Base-by-base conservation (phyloP, 2,888 invertebrate genomes). In the Drosophila flavopinicola region DNA sequence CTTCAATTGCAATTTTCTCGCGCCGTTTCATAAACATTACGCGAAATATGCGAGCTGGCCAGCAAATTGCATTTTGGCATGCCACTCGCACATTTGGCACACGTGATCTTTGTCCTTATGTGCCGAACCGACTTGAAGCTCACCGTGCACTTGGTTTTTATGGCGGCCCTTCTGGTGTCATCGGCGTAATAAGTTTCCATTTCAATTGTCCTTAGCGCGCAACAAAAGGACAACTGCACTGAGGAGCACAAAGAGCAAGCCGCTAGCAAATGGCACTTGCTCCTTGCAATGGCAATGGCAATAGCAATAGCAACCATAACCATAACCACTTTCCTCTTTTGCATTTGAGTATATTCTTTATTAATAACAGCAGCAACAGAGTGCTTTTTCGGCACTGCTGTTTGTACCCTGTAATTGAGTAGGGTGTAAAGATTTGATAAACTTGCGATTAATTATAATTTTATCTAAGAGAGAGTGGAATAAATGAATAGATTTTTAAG, bases 161-260 rank as follows among this genome's bases (percentile, higher is more conserved):
- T 64, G 63, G 39, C 29, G 27, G 29, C 35, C 30, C 25, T 29
- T 48, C 47, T 53, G 59, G 72, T 65, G 54, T 72, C 79, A 78
- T 73, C 69, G 57, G 56, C 51, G 53, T 79, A 74, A 85, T 79
- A 85, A 66, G 84, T 85, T 83, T 79, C 74, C 67, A 79, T 85
- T 83, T 73, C 74, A 85, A 86, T 84, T 85, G 84, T 79, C 70
- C 73, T 63, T 47, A 57, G 57, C 67, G 33, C 33, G 48, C 48
- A 45, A 60, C 60, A 65, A 75, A 65, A 54, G 82, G 53, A 45
- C 48, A 68, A 29, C 54, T 29, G 37, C 51, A 13, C 29, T n/a
- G n/a, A 9, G 5, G 30, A 33, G 38, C 30, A 20, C 29, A 56
- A 48, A 41, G 25, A 24, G 9, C 10, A 24, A 38, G 10, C 7